These are phyloP conservation scores for Dryobotodes eremita DNA, from an alignment of 2,888 invertebrate species.

Conservation along the genomic window DNA sequence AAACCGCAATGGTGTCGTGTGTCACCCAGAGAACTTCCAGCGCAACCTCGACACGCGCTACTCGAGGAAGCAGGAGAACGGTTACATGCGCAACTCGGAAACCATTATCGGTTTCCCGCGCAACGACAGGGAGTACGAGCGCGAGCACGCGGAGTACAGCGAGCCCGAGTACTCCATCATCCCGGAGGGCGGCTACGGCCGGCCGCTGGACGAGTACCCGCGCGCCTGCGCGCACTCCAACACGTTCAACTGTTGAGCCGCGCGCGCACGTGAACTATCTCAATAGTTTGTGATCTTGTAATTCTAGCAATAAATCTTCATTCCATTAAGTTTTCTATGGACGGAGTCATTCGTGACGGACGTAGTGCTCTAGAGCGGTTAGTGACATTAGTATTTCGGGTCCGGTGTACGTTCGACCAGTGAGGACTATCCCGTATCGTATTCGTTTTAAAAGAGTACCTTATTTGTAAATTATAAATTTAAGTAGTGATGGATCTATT, in stretches of 20 bases:
- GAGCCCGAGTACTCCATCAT: conserved; percentile 90
- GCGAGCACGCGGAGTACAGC: conserved; percentile 82
- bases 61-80: conserved; percentile 89
- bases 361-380: conserved; percentile 89
- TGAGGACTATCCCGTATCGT: conserved; percentile 84
- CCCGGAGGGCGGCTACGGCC: conserved; percentile 83
- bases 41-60: conserved; percentile 89
- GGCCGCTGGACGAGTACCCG: conserved; percentile 81
- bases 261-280: conserved; percentile 74
- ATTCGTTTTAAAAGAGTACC: conserved; percentile 88
- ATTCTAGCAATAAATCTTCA: conserved; percentile 91
- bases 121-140: conserved; percentile 80
- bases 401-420: conserved; percentile 76
- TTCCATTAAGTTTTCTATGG: conserved; percentile 89
- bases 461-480: conserved; percentile 90
- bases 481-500: conserved; percentile 90
- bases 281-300: conserved; percentile 90
- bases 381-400: conserved; percentile 82
- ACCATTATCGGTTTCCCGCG: conserved; percentile 86
- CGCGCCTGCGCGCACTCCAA: conserved; percentile 88
- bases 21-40: conserved; percentile 89
- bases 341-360: conserved; percentile 81
- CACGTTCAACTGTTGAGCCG: conserved; percentile 89
- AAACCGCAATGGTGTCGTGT: conserved; percentile 86
- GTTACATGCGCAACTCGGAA: conserved; percentile 87